Evolutionary conservation across 2,113 vertebrate species (phyloP).

Genomic region (Origma solitaria): DNA sequence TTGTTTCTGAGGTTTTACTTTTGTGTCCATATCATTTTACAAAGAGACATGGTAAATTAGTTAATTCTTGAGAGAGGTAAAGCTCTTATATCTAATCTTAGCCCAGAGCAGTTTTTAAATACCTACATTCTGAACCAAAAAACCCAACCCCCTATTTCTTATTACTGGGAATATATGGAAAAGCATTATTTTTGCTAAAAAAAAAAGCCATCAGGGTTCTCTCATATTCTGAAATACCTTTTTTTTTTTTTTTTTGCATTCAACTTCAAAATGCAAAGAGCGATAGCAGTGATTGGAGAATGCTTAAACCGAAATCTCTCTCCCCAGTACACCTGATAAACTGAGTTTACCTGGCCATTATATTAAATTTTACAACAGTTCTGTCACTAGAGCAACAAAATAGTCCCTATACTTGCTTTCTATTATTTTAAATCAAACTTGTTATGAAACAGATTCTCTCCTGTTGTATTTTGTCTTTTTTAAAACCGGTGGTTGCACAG

Average conservation of each 20-base stretch:
- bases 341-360: neutral
- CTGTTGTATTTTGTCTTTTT: neutral
- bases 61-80: neutral
- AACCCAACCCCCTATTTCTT: neutral
- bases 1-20: neutral
- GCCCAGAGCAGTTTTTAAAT: neutral
- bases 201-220: neutral
- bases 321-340: neutral
- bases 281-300: neutral
- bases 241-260: neutral
- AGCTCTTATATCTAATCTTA: neutral
- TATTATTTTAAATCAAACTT: neutral
- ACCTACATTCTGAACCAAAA: neutral
- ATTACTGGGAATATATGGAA: neutral
- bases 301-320: neutral
- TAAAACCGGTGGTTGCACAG: neutral
- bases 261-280: neutral
- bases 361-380: neutral
- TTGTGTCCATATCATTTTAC: conserved; percentile 5
- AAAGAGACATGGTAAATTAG: neutral
- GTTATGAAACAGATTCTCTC: neutral
- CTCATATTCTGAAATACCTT: neutral
- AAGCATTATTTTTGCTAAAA: neutral
- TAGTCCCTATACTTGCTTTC: neutral
- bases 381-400: neutral